Percentiles rank a stretch among this genome's conserved stretches.
These are phyloP conservation scores for Machimus atricapillus DNA, from an alignment of 2,888 invertebrate species.

Conservation along the genomic window DNA sequence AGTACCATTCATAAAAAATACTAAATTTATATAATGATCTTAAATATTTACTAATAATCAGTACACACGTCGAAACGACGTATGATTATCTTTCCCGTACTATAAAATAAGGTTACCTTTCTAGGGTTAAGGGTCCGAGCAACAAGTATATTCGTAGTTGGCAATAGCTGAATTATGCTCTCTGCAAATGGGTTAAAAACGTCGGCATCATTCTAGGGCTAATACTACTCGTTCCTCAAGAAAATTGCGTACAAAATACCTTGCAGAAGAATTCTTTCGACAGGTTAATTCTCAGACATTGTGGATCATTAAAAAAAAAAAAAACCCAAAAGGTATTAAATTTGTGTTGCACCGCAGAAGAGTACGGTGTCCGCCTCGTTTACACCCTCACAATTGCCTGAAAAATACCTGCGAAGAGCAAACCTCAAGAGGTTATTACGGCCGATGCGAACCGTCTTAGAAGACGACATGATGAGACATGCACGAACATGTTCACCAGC, in stretches of 20 bases:
- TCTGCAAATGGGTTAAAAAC: too few relatives aligned
- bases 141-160: too few relatives aligned
- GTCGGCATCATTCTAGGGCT: not conserved
- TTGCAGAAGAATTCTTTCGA: not conserved
- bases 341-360: not conserved
- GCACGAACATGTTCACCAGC: constrained; percentile 24
- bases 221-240: not conserved
- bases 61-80: too few relatives aligned
- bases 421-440: not conserved
- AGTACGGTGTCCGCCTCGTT: not conserved
- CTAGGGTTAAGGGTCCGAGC: too few relatives aligned
- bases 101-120: too few relatives aligned
- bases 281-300: not conserved
- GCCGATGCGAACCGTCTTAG: not conserved
- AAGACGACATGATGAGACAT: constrained; percentile 14
- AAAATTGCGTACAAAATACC: not conserved
- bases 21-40: too few relatives aligned
- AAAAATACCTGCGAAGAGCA: not conserved
- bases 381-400: not conserved
- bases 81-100: too few relatives aligned
- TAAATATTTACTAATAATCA: too few relatives aligned
- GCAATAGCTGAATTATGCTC: too few relatives aligned
- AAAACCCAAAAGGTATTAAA: not conserved
- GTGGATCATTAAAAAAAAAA: not conserved
- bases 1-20: too few relatives aligned